A percentile compares a stretch with the other conserved stretches of the same genome.
Conservation (phyloP, 1,140 invertebrate genomes). For the Euwallacea fornicatus region DNA sequence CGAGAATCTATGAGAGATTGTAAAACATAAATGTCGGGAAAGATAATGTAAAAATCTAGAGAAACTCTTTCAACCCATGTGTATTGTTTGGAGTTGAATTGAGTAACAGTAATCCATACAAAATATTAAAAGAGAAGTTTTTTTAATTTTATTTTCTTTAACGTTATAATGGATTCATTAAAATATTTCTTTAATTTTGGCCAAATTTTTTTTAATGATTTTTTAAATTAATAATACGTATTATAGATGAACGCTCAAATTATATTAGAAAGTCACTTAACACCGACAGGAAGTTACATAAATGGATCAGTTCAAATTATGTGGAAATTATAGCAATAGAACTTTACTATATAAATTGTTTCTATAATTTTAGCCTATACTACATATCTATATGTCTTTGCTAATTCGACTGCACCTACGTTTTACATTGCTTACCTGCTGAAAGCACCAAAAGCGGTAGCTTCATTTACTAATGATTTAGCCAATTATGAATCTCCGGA, state of each 20-base stretch:
- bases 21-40: not conserved
- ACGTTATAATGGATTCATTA: not conserved
- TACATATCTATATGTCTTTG: not conserved
- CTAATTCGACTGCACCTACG: too few species aligned
- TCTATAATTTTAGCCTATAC: not conserved
- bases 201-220: not conserved
- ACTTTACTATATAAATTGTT: not conserved
- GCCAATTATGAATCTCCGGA: not conserved
- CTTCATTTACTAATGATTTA: not conserved
- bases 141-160: not conserved
- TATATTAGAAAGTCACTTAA: not conserved
- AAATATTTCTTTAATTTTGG: slow-evolving; percentile 6
- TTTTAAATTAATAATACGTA: not conserved
- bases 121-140: not conserved
- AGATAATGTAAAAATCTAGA: not conserved
- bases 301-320: not conserved
- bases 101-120: too few species aligned
- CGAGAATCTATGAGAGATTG: not conserved
- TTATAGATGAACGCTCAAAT: not conserved
- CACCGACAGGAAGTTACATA: not conserved
- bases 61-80: not conserved
- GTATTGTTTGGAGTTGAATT: not conserved
- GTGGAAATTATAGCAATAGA: not conserved
- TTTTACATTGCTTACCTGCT: too few species aligned
- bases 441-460: not conserved